phyloP scores from a whole-genome alignment of 2,888 invertebrate species.

The Leptopilina syphax region DNA sequence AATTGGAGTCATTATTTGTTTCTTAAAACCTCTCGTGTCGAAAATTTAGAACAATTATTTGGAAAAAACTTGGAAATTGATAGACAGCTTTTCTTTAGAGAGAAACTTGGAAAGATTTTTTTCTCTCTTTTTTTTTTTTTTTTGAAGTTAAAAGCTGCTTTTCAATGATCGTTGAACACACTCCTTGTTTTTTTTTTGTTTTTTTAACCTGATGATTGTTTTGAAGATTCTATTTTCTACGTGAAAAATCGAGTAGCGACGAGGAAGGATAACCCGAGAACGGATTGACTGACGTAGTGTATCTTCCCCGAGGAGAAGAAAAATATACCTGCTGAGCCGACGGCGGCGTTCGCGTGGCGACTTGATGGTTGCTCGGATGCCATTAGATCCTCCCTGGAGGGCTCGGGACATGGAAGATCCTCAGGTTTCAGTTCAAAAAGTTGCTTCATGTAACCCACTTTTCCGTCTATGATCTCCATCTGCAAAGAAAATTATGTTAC shows the following conservation, averaged over 20 bases:
- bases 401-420: slow-evolving; percentile 71
- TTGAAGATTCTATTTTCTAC: slow-evolving; percentile 62
- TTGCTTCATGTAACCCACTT: slow-evolving; percentile 66
- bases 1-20: not conserved
- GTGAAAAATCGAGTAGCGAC: slow-evolving; percentile 62
- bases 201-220: not conserved
- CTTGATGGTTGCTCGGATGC: slow-evolving; percentile 74
- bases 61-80: slow-evolving; percentile 12
- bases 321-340: slow-evolving; percentile 67
- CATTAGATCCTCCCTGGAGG: slow-evolving; percentile 72
- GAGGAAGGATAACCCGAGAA: slow-evolving; percentile 57
- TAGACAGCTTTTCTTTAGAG: not conserved
- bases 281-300: slow-evolving; percentile 53
- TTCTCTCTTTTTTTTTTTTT: not conserved
- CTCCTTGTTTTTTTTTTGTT: not conserved
- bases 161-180: slow-evolving; percentile 12
- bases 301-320: slow-evolving; percentile 63
- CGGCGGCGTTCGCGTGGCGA: slow-evolving; percentile 68
- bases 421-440: slow-evolving; percentile 70
- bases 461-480: slow-evolving; percentile 67
- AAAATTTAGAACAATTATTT: slow-evolving; percentile 17
- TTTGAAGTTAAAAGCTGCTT: not conserved
- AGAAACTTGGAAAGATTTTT: not conserved
- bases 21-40: not conserved
- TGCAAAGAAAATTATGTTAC: slow-evolving; percentile 49